phyloP scores from a whole-genome alignment of 2,888 invertebrate genomes.

The Caenorhabditis macrosperma region DNA sequence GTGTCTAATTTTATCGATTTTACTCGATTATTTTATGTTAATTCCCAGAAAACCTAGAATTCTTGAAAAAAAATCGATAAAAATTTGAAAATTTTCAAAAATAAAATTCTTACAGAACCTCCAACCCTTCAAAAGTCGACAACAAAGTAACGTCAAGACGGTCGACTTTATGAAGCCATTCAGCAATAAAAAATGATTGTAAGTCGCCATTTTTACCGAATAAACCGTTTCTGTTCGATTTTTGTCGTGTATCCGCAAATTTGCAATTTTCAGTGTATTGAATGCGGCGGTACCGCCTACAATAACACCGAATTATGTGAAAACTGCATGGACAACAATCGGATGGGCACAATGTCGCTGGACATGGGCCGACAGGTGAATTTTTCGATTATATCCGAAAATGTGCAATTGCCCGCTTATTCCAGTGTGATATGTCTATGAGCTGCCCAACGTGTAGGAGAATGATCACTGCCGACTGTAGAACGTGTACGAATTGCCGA shows the following conservation, averaged over 20 bases:
- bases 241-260: neutral
- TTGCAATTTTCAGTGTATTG: slow-evolving; percentile 44
- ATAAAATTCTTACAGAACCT: slow-evolving; percentile 1
- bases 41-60: no score
- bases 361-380: slow-evolving; percentile 19
- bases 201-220: neutral
- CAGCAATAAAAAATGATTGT: slow-evolving; percentile 31
- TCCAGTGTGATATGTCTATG: slow-evolving; percentile 26
- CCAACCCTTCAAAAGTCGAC: neutral
- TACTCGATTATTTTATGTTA: no score
- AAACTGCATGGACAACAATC: slow-evolving; percentile 27
- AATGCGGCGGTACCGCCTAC: slow-evolving; percentile 45
- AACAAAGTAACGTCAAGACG: neutral
- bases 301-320: slow-evolving; percentile 48
- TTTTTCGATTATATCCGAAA: neutral
- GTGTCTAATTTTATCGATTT: neutral
- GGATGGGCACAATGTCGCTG: slow-evolving; percentile 25
- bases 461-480: slow-evolving; percentile 28
- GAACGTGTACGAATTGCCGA: slow-evolving; percentile 36
- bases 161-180: slow-evolving; percentile 41
- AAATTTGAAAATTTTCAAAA: neutral
- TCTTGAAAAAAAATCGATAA: neutral
- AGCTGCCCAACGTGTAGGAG: slow-evolving; percentile 26
- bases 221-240: neutral
- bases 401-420: no score